Evolutionary conservation across 1,140 invertebrate species (phyloP), one percentile per base, ranked within the genome.

Genomic region (Penaeus japonicus): DNA sequence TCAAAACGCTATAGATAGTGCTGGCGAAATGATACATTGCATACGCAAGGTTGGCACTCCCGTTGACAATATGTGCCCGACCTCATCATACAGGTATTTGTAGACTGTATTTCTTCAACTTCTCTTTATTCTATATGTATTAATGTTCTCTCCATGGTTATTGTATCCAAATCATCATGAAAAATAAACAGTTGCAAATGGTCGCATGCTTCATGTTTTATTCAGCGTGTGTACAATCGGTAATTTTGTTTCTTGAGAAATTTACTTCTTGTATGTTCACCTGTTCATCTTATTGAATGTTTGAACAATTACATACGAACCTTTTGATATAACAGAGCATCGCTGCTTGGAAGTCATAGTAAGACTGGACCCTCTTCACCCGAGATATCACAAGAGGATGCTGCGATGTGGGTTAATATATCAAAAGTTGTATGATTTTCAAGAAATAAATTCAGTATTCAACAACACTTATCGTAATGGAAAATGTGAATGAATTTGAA

Each of bases 81-180:
- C 55, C 80, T 82, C 79, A 87, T 87, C 86, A 87, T 82, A 73
- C 86, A 87, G 79, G 80, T 87, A 82, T 87, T 82, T 87, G 59
- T 75, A 24, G 59, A 54, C 86, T 87, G 39, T 65, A 35, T 87
- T 87, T 54, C 65, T n/a, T 24, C 24, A n/a, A 17, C 32, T 73
- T 73, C 17, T 73, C 65, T 73, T 27, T 30, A 73, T 24, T 73
- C 17, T 5, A 30, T 73, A 73, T 39, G 4, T 10, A 73, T 73
- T 24, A 73, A 7, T 73, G 4, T 24, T 20, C 17, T 73, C 18
- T 30, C 2, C n/a, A 4, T 24, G 32, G 1, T 5, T 73, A 18
- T 30, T 27, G 17, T 12, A 32, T 73, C 4, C 32, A 73, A 5
- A 27, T 30, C 15, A 73, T 30, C 18, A 17, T 73, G 24, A 73